Percentiles rank a stretch among this genome's conserved stretches.
phyloP scores from a whole-genome alignment of 1,140 invertebrate genomes.

The Ooceraea biroi region DNA sequence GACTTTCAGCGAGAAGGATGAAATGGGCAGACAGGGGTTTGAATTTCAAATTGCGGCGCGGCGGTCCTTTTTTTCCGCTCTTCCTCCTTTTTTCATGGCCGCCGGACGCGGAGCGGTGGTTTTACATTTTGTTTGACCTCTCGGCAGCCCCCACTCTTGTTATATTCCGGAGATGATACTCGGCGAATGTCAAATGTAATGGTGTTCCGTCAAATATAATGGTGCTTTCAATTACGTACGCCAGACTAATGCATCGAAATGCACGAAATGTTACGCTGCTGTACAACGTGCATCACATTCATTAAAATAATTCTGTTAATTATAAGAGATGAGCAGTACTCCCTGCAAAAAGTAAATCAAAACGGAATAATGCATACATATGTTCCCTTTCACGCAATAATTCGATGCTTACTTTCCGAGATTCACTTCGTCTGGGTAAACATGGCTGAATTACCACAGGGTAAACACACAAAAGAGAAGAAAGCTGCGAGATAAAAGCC shows the following conservation, averaged over 20 bases:
- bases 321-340: background rate
- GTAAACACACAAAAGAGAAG: slow-evolving; percentile 64
- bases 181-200: slow-evolving; percentile 25
- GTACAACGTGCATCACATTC: background rate
- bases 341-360: slow-evolving; percentile 12
- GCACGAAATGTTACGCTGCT: background rate
- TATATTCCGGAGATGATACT: slow-evolving; percentile 16
- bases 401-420: slow-evolving; percentile 49
- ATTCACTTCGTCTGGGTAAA: slow-evolving; percentile 71
- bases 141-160: slow-evolving; percentile 3
- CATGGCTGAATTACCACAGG: slow-evolving; percentile 69
- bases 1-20: slow-evolving; percentile 34
- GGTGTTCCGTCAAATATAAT: slow-evolving; percentile 39
- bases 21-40: slow-evolving; percentile 44
- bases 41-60: slow-evolving; percentile 67
- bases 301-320: slow-evolving; percentile 32
- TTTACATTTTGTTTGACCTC: slow-evolving; percentile 55
- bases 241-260: background rate
- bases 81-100: background rate
- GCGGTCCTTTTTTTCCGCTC: background rate
- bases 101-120: slow-evolving; percentile 17
- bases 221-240: background rate
- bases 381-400: slow-evolving; percentile 59
- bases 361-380: slow-evolving; percentile 31
- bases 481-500: slow-evolving; percentile 61